Conservation (phyloP, 1,140 invertebrate species). For the Nebria ingens region DNA sequence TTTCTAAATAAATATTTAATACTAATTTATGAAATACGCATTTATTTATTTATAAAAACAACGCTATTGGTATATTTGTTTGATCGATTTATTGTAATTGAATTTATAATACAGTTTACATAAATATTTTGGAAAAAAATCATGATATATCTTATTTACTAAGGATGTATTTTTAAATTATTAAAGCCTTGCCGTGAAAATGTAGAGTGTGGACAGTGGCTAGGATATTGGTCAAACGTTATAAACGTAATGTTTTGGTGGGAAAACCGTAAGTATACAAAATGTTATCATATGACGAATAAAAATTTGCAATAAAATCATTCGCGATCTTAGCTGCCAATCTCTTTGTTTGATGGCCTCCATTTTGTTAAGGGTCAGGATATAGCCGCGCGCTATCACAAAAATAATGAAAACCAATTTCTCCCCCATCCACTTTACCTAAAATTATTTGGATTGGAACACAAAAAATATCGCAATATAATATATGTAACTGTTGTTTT, state of each 20-base stretch:
- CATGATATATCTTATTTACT: too few species aligned
- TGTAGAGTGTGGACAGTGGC: conserved; percentile 31
- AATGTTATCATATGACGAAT: conserved; percentile 21
- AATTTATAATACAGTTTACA: too few species aligned
- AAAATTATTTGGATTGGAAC: conserved; percentile 17
- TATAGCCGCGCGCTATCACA: conserved; percentile 38
- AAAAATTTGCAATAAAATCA: conserved; percentile 18
- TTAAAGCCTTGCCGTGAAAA: conserved; percentile 17
- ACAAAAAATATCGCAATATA: conserved; percentile 1
- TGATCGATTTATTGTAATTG: too few species aligned
- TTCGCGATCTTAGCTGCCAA: conserved; percentile 37
- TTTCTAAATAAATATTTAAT: too few species aligned
- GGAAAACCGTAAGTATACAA: conserved; percentile 30
- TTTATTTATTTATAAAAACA: too few species aligned
- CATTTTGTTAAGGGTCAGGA: conserved; percentile 53
- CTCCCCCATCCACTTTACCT: conserved; percentile 22
- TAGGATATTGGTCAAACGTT: conserved; percentile 29
- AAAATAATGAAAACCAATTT: conserved; percentile 37
- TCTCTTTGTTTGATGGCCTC: conserved; percentile 58
- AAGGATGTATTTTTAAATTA: too few species aligned
- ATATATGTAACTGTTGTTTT: too few species aligned
- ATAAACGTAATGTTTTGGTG: conserved; percentile 26
- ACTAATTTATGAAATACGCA: too few species aligned
- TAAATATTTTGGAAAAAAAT: too few species aligned
- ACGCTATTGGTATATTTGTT: too few species aligned